Base-by-base conservation (phyloP, 2,888 invertebrate genomes). In the Agrochola macilenta region DNA sequence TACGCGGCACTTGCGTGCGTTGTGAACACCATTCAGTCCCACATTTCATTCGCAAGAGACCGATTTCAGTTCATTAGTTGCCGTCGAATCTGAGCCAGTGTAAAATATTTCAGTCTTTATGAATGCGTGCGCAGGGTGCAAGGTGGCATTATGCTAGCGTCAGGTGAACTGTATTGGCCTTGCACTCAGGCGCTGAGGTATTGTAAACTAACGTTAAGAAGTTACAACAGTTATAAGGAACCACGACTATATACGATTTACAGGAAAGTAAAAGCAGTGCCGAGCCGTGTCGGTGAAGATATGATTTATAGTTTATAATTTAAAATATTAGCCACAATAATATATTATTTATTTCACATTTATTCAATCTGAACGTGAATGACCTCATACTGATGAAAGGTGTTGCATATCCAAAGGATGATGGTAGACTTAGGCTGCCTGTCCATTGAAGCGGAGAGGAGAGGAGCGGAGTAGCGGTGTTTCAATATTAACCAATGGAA, bases 181-280 rank as follows among this genome's bases (percentile, higher is more conserved):
- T 79, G 89, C 71, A 83, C 89, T 82, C 83, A 89, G 83, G 87
- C 88, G 88, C 88, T 85, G 89, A 92, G 91, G 91, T 86, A 86
- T 83, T 86, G 87, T 86, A 87, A 87, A 81, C 85, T 81, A 87
- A 76, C 86, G 85, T 88, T 86, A 81, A 35, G 0, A 85, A 88
- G 80, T 78, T 61, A 77, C 77, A 74, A 73, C 79, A 76, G 87
- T 85, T 89, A 93, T 87, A 90, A 93, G 95, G 93, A 95, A 95
- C 90, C 90, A 78, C 86, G 81, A 83, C 88, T 90, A 89, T 90
- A 89, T 91, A 91, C 90, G 85, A 91, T 90, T 91, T 91, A 77
- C 90, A 92, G 87, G 93, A 96, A 96, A 95, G 96, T 95, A 95
- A 95, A 94, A 95, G 93, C 90, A 85, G 86, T 90, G 91, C 84